phyloP scores from a whole-genome alignment of 2,888 invertebrate species.

The Trichogramma evanescens region DNA sequence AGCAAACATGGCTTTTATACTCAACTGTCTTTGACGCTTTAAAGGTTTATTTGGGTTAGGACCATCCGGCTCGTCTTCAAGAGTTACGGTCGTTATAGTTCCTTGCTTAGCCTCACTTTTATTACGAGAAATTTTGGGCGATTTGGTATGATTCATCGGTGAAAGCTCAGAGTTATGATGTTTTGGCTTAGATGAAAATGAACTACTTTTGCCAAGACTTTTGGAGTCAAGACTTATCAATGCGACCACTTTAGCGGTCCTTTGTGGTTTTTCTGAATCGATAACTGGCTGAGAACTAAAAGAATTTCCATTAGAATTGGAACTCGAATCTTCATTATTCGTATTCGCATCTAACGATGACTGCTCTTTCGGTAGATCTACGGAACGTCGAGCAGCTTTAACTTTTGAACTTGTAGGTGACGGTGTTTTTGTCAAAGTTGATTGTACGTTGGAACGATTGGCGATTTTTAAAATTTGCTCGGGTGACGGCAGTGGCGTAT shows the following conservation, averaged over 20 bases:
- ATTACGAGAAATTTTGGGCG: neutral
- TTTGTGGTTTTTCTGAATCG: slow-evolving; percentile 35
- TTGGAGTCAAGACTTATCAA: slow-evolving; percentile 38
- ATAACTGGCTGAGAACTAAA: slow-evolving; percentile 20
- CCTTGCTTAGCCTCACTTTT: no score
- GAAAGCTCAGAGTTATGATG: neutral
- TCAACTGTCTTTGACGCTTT: neutral
- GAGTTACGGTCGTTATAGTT: slow-evolving; percentile 22
- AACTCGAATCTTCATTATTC: no score
- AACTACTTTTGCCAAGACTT: slow-evolving; percentile 4
- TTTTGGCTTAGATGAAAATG: neutral
- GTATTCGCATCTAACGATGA: no score
- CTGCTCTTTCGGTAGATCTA: no score
- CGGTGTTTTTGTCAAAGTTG: slow-evolving; percentile 1
- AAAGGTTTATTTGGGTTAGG: slow-evolving; percentile 3
- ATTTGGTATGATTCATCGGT: neutral
- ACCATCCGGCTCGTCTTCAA: slow-evolving; percentile 33
- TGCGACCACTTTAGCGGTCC: slow-evolving; percentile 43
- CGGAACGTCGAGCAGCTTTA: neutral
- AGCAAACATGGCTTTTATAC: neutral
- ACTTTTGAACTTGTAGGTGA: neutral
- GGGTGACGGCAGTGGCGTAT: slow-evolving; percentile 35
- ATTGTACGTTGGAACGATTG: neutral
- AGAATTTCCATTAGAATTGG: slow-evolving; percentile 29
- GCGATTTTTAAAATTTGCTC: slow-evolving; percentile 15